phyloP scores from a whole-genome alignment of 2,888 invertebrate species.

The Melipona beecheii region DNA sequence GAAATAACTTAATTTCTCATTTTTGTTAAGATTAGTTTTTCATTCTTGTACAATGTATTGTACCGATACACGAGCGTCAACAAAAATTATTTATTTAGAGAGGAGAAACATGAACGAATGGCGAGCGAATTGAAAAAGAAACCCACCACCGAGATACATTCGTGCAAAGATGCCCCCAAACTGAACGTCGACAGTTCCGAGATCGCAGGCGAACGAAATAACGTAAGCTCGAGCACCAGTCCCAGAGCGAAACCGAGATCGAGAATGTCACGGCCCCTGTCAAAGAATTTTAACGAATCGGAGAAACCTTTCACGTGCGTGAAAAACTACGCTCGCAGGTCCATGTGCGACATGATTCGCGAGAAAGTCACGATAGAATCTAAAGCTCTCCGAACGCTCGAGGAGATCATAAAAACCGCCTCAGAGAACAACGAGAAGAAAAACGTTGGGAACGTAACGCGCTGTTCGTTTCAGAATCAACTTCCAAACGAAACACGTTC shows the following conservation, averaged over 20 bases:
- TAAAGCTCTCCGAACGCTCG: background rate
- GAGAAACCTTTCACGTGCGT: no score
- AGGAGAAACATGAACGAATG: conserved; percentile 6
- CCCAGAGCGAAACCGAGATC: background rate
- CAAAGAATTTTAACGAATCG: background rate
- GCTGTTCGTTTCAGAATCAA: background rate
- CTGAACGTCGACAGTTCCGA: background rate
- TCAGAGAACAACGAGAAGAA: background rate
- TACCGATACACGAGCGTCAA: background rate
- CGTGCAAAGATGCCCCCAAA: background rate
- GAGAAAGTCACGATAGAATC: background rate
- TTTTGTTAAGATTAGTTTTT: no score
- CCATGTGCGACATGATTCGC: background rate
- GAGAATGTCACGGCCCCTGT: background rate
- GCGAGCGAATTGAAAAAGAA: conserved; percentile 7
- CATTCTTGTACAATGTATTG: no score
- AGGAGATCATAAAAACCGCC: conserved; percentile 5
- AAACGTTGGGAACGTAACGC: background rate
- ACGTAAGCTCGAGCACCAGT: background rate
- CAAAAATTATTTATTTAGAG: conserved; percentile 26
- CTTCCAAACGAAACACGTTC: background rate
- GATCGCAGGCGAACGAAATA: conserved; percentile 3
- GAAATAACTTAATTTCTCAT: no score
- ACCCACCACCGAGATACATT: background rate
- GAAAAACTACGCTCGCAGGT: background rate